phyloP scores from a whole-genome alignment of 1,140 invertebrate genomes.

The Brachionus manjavacas region DNA sequence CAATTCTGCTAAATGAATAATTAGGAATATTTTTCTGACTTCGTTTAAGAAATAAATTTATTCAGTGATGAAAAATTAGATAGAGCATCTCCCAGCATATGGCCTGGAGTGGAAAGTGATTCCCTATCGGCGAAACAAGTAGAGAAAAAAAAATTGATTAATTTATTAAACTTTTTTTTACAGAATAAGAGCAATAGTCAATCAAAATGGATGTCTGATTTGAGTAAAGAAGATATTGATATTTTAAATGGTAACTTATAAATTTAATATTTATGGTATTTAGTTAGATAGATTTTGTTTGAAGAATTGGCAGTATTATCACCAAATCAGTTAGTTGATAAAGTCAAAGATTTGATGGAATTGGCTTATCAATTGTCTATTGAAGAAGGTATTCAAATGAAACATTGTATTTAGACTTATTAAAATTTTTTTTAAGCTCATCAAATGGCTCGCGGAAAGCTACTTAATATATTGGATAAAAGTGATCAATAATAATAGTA shows the following conservation, averaged over 20 bases:
- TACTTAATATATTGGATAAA: constrained; percentile 6
- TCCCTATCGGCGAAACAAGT: background rate
- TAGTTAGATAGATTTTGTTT: background rate
- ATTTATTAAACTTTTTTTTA: background rate
- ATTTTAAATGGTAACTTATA: constrained; percentile 10
- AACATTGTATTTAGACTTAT: background rate
- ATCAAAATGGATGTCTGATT: constrained; percentile 33
- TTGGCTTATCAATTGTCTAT: background rate
- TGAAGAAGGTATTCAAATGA: background rate
- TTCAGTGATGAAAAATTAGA: constrained; percentile 29
- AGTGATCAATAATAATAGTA: no score
- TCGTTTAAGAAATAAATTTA: background rate
- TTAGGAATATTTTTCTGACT: background rate
- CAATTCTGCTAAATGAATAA: background rate
- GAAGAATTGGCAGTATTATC: constrained; percentile 9
- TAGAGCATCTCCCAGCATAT: background rate
- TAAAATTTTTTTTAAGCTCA: background rate
- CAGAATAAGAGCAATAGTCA: background rate
- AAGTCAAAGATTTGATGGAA: constrained; percentile 24
- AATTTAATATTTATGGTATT: background rate
- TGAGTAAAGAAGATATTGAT: constrained; percentile 30
- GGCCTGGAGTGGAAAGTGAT: background rate
- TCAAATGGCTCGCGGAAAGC: constrained; percentile 12
- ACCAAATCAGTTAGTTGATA: background rate
- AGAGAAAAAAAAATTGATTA: background rate